Evolutionary conservation across 2,113 vertebrate species (phyloP), one percentile per base, ranked within the genome.

Genomic region (Menura novaehollandiae): DNA sequence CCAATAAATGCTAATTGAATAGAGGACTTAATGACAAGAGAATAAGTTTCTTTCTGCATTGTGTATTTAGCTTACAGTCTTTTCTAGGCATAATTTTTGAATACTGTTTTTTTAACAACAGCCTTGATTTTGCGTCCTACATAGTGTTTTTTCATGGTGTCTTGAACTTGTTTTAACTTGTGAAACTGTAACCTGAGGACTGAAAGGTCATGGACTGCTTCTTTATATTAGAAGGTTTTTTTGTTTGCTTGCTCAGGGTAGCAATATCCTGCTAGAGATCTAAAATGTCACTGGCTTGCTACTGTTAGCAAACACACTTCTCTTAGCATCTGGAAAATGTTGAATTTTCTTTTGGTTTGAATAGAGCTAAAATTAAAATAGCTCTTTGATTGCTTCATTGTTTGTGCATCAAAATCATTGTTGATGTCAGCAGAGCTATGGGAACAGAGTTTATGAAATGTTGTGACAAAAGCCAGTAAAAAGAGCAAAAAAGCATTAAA

Each of bases 1-100:
- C 97, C 97, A 97, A 98, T 97, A 98, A 98, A 98, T 98, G 98
- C 95, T 98, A 98, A 98, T 98, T 98, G 97, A 98, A 98, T 98
- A 97, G 95, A 98, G 92, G 96, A 95, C 93, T 98, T 98, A 98
- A 98, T 98, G 97, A 97, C 95, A 98, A 98, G 97, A 97, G 93
- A 96, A 91, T 98, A 98, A 97, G 92, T 98, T 98, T 96, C 84
- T 91, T 96, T 98, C 96, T 97, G 77, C 62, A 82, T 97, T 97
- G 96, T 97, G 97, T 95, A 92, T 90, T 97, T 94, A 96, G 93
- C 93, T 97, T 95, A 82, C 93, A 92, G 97, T 90, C 96, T 88
- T 77, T 43, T 93, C 82, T 92, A 73, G 81, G 91, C 93, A 35
- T 95, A 90, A 92, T 97, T 97, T 95, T 91, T 89, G 78, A 83